Evolutionary conservation across 2,797 vertebrate species (phyloP).

Genomic region (Peromyscus attwateri): DNA sequence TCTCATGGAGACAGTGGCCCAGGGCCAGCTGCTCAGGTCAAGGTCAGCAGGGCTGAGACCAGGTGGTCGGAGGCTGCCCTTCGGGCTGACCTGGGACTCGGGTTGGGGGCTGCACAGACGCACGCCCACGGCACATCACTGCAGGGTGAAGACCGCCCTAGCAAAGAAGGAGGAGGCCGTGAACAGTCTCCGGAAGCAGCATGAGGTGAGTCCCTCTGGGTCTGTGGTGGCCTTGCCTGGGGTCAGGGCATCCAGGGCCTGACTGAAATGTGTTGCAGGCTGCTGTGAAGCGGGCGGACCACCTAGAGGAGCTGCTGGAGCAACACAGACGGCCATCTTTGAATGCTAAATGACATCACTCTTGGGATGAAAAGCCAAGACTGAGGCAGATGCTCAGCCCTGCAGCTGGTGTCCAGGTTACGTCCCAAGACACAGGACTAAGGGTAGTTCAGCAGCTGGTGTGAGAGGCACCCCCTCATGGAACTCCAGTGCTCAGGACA

Average conservation of each 20-base stretch:
- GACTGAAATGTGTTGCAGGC: slow-evolving; percentile 87
- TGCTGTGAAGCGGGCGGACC: slow-evolving; percentile 93
- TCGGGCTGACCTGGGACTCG: not conserved
- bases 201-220: slow-evolving; percentile 89
- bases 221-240: not conserved
- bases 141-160: slow-evolving; percentile 95
- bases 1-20: not conserved
- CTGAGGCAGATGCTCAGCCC: not conserved
- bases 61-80: too few species aligned
- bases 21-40: not conserved
- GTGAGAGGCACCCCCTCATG: accelerated
- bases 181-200: slow-evolving; percentile 92
- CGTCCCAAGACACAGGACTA: not conserved
- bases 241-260: accelerated
- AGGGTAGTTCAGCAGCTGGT: not conserved
- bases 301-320: slow-evolving; percentile 94
- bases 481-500: not conserved
- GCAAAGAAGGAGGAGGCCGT: slow-evolving; percentile 95
- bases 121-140: accelerated
- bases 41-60: not conserved
- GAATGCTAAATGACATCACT: slow-evolving; percentile 87
- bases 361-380: accelerated
- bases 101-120: accelerated
- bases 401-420: not conserved
- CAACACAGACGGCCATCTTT: slow-evolving; percentile 92